Conservation (phyloP, 2,113 vertebrate genomes). For the Cygnus buccinator region DNA sequence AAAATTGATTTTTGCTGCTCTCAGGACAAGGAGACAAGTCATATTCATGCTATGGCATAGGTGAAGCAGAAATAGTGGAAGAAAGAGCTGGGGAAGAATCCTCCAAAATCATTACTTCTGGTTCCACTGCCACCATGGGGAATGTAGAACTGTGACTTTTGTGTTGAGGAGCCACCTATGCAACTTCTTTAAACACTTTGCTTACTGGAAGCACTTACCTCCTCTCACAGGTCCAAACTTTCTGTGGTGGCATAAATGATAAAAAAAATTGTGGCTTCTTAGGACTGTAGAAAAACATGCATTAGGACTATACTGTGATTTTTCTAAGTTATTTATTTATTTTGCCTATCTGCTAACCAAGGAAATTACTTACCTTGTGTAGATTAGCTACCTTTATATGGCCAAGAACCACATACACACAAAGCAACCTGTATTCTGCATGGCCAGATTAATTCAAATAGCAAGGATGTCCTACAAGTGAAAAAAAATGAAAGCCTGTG, state of each 20-base stretch:
- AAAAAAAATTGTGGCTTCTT: neutral
- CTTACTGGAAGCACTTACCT: rapidly evolving
- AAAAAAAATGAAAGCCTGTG: neutral
- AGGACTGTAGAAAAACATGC: neutral
- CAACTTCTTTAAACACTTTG: neutral
- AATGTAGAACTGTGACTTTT: neutral
- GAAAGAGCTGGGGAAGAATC: neutral
- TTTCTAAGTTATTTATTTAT: neutral
- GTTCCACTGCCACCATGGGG: neutral
- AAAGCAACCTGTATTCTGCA: neutral
- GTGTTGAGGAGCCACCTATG: neutral
- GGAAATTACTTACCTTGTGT: neutral
- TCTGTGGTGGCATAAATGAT: neutral
- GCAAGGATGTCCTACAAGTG: neutral
- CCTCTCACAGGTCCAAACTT: neutral
- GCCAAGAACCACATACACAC: neutral
- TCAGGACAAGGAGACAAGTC: neutral
- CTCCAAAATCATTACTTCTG: neutral
- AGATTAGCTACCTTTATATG: neutral
- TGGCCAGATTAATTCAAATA: neutral
- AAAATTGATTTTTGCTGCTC: neutral
- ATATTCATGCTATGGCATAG: neutral
- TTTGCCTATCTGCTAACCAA: neutral
- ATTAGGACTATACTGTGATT: neutral
- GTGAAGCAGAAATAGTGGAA: neutral